Evolutionary conservation across 2,797 vertebrate species (phyloP).

Genomic region (Lithobates sylvaticus): DNA sequence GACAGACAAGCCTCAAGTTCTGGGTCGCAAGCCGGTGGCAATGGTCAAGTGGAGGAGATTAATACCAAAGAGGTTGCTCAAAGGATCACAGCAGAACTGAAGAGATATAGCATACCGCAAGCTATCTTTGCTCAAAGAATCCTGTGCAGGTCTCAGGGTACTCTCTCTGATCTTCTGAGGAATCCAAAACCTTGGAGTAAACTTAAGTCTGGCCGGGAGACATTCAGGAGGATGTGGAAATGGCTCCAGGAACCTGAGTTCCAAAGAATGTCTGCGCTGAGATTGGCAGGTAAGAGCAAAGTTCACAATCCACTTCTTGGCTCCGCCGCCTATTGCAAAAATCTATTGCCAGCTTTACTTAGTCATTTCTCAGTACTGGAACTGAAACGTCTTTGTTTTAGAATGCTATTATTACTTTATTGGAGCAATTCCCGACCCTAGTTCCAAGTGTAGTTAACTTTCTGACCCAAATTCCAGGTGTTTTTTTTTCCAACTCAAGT

Average conservation of each 20-base stretch:
- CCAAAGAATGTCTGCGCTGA: constrained; percentile 96
- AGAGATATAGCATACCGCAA: constrained; percentile 98
- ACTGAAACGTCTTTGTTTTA: background rate
- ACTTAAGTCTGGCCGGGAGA: constrained; percentile 97
- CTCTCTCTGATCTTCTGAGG: constrained; percentile 94
- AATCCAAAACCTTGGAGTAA: constrained; percentile 99
- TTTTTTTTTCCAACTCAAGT: too few relatives aligned
- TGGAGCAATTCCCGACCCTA: background rate
- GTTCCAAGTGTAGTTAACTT: too few relatives aligned
- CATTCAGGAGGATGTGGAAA: constrained; percentile 98
- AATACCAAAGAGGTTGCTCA: constrained; percentile 98
- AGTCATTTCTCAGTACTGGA: background rate
- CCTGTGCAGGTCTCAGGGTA: constrained; percentile 97
- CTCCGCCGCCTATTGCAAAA: background rate
- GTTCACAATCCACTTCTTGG: background rate
- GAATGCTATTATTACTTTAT: background rate
- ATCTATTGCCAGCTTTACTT: background rate
- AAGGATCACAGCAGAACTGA: constrained; percentile 95
- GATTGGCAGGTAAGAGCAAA: constrained; percentile 90
- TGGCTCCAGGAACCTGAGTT: constrained; percentile 98
- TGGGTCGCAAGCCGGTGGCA: constrained; percentile 81
- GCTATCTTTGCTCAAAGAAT: constrained; percentile 98
- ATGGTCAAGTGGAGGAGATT: constrained; percentile 93
- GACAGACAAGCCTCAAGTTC: constrained; percentile 83
- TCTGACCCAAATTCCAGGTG: too few relatives aligned